These are phyloP conservation scores for Beris morrisii DNA, from an alignment of 2,888 invertebrate genomes.

Conservation along the genomic window DNA sequence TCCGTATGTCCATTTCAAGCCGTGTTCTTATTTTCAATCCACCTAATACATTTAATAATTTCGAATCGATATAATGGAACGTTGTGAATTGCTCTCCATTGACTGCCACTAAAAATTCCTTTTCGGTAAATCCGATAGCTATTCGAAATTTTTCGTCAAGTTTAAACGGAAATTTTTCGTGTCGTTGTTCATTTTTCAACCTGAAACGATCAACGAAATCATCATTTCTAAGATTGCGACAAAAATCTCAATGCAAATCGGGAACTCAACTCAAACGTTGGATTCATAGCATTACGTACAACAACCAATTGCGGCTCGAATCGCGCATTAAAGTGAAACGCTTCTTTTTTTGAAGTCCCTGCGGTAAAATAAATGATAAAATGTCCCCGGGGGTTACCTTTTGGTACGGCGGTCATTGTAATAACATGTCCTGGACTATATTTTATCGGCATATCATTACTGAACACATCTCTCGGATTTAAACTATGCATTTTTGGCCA, in stretches of 20 bases:
- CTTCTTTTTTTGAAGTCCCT: conserved; percentile 33
- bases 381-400: conserved; percentile 36
- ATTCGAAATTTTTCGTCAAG: conserved; percentile 54
- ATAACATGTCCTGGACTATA: conserved; percentile 38
- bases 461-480: conserved; percentile 25
- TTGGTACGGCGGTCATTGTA: conserved; percentile 34
- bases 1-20: conserved; percentile 51
- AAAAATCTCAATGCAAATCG: neutral
- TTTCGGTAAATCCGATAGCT: conserved; percentile 53
- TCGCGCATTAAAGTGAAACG: conserved; percentile 36
- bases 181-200: conserved; percentile 52
- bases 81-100: conserved; percentile 52
- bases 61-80: conserved; percentile 49
- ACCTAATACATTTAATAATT: conserved; percentile 49
- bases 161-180: conserved; percentile 54
- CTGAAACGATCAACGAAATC: conserved; percentile 39
- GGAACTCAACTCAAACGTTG: conserved; percentile 29
- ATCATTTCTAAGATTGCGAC: neutral
- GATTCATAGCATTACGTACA: conserved; percentile 35
- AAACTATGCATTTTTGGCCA: conserved; percentile 34
- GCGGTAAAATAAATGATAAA: conserved; percentile 24
- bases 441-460: conserved; percentile 35
- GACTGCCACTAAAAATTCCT: conserved; percentile 52
- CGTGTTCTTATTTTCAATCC: conserved; percentile 51
- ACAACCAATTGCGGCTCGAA: conserved; percentile 32